These are phyloP conservation scores for Limnephilus rhombicus DNA, from an alignment of 2,888 invertebrate genomes.

Conservation along the genomic window DNA sequence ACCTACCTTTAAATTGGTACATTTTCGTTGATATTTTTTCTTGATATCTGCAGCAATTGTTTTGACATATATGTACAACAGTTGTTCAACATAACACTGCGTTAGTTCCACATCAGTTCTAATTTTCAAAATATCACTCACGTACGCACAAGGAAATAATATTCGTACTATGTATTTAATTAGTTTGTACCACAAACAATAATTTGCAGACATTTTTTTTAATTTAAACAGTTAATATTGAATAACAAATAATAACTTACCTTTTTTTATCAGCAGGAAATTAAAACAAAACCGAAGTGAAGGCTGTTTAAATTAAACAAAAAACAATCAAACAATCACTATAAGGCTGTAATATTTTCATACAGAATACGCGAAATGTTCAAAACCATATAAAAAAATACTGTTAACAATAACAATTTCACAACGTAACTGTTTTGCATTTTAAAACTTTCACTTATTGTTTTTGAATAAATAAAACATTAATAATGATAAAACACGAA, in stretches of 20 bases:
- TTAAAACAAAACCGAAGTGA: background rate
- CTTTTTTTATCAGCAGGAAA: background rate
- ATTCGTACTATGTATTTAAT: background rate
- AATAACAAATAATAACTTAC: background rate
- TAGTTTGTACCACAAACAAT: background rate
- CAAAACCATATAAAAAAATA: slow-evolving; percentile 60
- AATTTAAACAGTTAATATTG: too few relatives aligned
- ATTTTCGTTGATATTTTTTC: too few relatives aligned
- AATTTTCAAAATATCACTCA: too few relatives aligned
- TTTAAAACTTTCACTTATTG: background rate
- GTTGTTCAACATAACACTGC: too few relatives aligned
- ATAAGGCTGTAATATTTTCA: slow-evolving; percentile 47
- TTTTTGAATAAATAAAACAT: background rate
- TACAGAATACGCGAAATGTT: slow-evolving; percentile 54
- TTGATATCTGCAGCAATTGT: too few relatives aligned
- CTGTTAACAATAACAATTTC: slow-evolving; percentile 61
- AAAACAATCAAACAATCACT: slow-evolving; percentile 20
- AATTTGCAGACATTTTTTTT: background rate
- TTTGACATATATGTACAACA: too few relatives aligned
- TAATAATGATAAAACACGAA: background rate
- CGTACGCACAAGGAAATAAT: background rate
- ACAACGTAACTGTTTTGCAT: slow-evolving; percentile 47
- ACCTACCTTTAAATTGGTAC: too few relatives aligned
- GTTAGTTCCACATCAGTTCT: too few relatives aligned
- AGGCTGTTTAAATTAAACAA: background rate